Base-by-base conservation (phyloP, 53 echinoderm and acorn worm species). In the Zoroaster sp. region DNA sequence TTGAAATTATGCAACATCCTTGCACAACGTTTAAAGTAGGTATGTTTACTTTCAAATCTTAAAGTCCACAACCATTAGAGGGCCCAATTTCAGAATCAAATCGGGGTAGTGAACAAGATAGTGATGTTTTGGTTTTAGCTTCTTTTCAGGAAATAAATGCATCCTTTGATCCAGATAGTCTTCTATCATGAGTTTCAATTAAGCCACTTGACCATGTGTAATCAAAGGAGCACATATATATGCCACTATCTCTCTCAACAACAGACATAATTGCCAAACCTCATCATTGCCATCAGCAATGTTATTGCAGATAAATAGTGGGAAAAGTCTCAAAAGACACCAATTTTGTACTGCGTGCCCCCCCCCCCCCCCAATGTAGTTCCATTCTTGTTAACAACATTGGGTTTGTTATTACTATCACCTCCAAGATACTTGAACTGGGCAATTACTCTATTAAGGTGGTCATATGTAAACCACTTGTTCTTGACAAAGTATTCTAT, bases 11-110 rank as follows among this genome's bases (percentile, higher is more conserved):
- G 85, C 40, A 83, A 83, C 38, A 40, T 68, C 23, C 92, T 40
- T 28, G 69, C 69, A 42, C 85, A 89, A 43, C 37, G 51, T 73
- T 90, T 93, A 49, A 93, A 93, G 32, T 93, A 93, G 20, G 90
- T 52, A 69, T 93, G 93, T 43, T 93, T 93, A 65, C 93, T 93
- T 40, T 93, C 91, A 93, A 93, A 91, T 68, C 91, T 74, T 68
- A 93, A 20, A 18, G 91, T 93, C 91, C 93, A 93, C 30, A 54
- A 37, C 32, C 91, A 91, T 93, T 3, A 93, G 72, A 18, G 91
- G 93, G 11, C 93, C 93, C 80, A 88, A 80, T 42, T 91, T 67
- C 28, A 93, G 25, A 36, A 88, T 93, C 41, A 93, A 66, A 81
- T 36, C 1, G 18, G 91, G 91, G 44, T 87, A 91, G 46, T 88